Base-by-base conservation (phyloP, 2,113 vertebrate genomes). In the Rhea pennata region DNA sequence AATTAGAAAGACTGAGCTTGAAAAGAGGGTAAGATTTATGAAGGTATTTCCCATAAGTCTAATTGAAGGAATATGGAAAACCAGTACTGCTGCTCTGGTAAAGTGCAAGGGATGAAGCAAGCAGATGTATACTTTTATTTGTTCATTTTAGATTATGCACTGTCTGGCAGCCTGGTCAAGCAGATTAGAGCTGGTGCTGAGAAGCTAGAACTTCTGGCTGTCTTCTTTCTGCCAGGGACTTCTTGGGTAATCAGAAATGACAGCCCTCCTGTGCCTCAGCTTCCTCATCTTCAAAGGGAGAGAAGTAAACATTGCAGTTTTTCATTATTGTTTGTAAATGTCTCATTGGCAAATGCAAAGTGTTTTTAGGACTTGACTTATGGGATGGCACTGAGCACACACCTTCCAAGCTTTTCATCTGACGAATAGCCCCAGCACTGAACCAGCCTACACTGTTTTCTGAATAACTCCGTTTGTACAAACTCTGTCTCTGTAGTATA, bases 341-440 rank as follows among this genome's bases (percentile, higher is more conserved):
- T 15, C 69, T 95, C 72, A 62, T 90, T 92, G 83, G 88, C 72
- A 92, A 95, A 79, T 86, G 79, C 26, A 50, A 86, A 84, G 40
- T 31, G 54, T 1, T 77, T 83, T 88, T 44, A 71, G 83, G 64
- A 46, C 65, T 87, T 54, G 20, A 42, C 74, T 92, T 70, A 46
- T 67, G 79, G 59, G 79, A 84, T 44, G 51, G 51, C 54, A 44
- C 82, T 42, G 44, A 69, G 71, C 71, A 42, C 70, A 39, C 70
- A 75, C 66, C 84, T 96, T 31, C 17, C 71, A n/a, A 39, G 13
- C n/a, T 54, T 61, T 12, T 62, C 73, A 48, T 85, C 59, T 42
- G 33, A 29, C 73, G 79, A 42, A 50, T 5, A 44, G 44, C 50
- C 64, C 36, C 40, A 26, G 22, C 42, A 21, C 44, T 15, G 67